Evolutionary conservation across 2,113 vertebrate genomes (phyloP).

Genomic region (Onychostruthus taczanowskii): DNA sequence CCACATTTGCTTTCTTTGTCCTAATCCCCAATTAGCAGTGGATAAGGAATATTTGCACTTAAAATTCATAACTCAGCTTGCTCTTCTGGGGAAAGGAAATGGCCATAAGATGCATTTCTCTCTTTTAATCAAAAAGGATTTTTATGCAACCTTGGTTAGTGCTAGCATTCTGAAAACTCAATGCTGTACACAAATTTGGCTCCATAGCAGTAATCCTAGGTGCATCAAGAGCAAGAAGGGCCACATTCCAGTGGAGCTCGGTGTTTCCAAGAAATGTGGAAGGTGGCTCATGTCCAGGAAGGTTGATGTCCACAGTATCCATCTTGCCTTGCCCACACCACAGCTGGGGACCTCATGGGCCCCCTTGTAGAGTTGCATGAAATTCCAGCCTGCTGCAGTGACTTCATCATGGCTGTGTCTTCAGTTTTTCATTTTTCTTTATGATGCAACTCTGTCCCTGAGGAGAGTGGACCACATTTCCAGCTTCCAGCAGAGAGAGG

Average conservation of each 20-base stretch:
- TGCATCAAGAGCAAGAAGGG: background rate
- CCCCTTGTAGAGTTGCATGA: accelerated
- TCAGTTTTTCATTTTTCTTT: background rate
- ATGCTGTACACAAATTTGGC: accelerated
- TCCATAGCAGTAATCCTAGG: background rate
- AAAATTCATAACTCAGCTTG: background rate
- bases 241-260: accelerated
- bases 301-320: accelerated
- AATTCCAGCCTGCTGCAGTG: accelerated
- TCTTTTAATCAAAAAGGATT: background rate
- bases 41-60: background rate
- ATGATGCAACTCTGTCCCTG: background rate
- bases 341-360: accelerated
- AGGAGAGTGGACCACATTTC: background rate
- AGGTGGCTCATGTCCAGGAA: accelerated
- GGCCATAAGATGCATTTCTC: background rate
- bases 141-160: background rate
- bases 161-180: background rate
- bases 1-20: background rate
- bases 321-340: accelerated
- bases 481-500: background rate
- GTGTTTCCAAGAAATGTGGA: background rate
- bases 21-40: background rate
- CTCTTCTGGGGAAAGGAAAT: background rate
- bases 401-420: background rate